These are phyloP conservation scores for Microhierax caerulescens DNA, from an alignment of 2,797 vertebrate genomes.

Conservation along the genomic window DNA sequence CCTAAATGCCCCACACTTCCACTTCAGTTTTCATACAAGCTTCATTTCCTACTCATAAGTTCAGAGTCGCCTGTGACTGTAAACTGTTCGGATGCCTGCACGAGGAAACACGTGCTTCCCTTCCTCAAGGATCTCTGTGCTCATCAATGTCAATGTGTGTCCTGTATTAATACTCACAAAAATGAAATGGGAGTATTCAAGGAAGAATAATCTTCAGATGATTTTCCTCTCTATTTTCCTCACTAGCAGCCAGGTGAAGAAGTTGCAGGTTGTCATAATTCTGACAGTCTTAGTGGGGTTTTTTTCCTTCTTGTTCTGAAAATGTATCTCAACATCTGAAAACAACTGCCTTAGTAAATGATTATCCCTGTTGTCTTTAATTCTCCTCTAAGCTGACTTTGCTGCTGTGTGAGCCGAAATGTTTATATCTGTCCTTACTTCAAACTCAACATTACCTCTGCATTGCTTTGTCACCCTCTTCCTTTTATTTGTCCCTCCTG, in stretches of 20 bases:
- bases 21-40: constrained; percentile 6
- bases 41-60: constrained; percentile 49
- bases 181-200: constrained; percentile 6
- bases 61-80: not conserved
- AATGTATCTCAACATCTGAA: not conserved
- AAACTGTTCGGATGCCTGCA: not conserved
- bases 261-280: not conserved
- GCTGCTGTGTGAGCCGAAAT: not conserved
- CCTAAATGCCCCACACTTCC: not conserved
- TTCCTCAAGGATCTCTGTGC: constrained; percentile 32
- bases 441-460: not conserved
- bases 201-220: constrained; percentile 6
- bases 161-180: not conserved
- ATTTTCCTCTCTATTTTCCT: constrained; percentile 23
- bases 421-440: constrained; percentile 5
- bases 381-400: not conserved
- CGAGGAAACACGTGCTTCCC: not conserved
- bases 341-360: not conserved
- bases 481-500: not conserved
- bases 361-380: not conserved
- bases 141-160: not conserved
- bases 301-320: not conserved
- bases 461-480: not conserved
- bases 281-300: not conserved
- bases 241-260: not conserved